Evolutionary conservation across 1,140 invertebrate genomes (phyloP), one percentile per base, ranked within the genome.

Genomic region (Temnothorax longispinosus): DNA sequence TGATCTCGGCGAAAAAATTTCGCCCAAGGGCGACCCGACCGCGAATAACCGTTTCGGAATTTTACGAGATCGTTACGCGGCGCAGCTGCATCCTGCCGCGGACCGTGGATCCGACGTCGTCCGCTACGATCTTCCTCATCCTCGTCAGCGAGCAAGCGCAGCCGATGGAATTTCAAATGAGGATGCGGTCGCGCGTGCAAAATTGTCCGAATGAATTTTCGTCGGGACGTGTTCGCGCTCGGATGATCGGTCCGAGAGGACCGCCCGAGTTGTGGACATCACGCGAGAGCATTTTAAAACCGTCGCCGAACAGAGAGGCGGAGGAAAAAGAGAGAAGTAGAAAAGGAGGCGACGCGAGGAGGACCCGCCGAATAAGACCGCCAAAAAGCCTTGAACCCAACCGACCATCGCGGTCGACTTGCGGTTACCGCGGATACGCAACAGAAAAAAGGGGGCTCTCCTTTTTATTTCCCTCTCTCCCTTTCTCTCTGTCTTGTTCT

Each of bases 351-450:
- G 60, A 65, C 47, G 21, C 47, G 21, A 44, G 21, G 8, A 60
- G 62, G 62, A 0, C 75, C 86, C 74, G 54, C 32, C 54, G 10
- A 75, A 91, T 75, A 91, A 92, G 74, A 67, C 50, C 21, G 80
- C n/a, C 80, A 92, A 92, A 91, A 91, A 91, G 85, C 8, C 13
- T 3, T 87, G 38, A 35, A 90, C 47, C 85, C 54, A 75, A 77
- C 72, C 86, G 58, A 88, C 86, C 87, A 64, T 67, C 78, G 88
- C 81, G 89, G 80, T 81, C 27, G 69, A 86, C 91, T 91, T 91
- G 91, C 86, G 90, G 92, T 91, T 88, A 88, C 85, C 50, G 47
- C n/a, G 15, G 71, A 87, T 85, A 74, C 60, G 69, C 87, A 87
- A 89, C 84, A 76, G 71, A 56, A 84, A 88, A 87, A 89, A 91